These are phyloP conservation scores for Lepeophtheirus nordmannii DNA, from an alignment of 2,888 invertebrate species.

Conservation along the genomic window DNA sequence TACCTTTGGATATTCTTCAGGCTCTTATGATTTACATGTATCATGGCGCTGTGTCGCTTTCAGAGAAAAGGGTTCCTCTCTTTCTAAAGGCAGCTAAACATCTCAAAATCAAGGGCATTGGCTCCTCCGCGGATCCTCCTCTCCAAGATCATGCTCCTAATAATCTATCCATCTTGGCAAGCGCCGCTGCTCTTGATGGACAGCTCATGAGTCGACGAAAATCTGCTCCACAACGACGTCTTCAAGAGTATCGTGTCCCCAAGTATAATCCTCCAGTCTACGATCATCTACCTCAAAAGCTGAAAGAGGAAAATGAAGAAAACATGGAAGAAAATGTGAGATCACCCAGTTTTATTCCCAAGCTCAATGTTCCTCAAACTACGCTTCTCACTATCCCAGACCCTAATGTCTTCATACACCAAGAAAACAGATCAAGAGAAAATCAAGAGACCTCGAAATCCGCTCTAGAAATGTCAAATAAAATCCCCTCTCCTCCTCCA, in stretches of 20 bases:
- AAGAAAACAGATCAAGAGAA: no score
- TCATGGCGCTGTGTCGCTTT: slow-evolving; percentile 7
- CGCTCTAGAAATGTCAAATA: neutral
- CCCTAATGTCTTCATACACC: neutral
- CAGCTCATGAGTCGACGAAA: neutral
- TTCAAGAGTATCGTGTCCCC: neutral
- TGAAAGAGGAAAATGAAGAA: neutral
- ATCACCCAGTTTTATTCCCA: neutral
- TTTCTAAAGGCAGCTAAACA: neutral
- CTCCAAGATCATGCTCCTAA: neutral
- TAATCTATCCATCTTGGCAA: neutral
- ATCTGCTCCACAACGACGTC: neutral
- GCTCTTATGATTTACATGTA: slow-evolving; percentile 22
- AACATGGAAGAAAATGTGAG: neutral
- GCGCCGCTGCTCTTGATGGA: neutral
- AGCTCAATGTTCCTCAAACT: neutral
- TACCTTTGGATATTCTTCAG: slow-evolving; percentile 5
- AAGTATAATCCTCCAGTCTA: neutral
- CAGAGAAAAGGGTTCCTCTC: neutral
- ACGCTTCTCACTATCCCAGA: neutral
- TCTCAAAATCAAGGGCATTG: slow-evolving; percentile 13
- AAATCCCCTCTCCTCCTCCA: neutral
- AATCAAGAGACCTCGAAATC: neutral
- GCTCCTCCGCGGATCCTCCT: neutral
- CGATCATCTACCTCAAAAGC: neutral